Conservation (phyloP, 2,797 vertebrate genomes). For the Alectoris magna region DNA sequence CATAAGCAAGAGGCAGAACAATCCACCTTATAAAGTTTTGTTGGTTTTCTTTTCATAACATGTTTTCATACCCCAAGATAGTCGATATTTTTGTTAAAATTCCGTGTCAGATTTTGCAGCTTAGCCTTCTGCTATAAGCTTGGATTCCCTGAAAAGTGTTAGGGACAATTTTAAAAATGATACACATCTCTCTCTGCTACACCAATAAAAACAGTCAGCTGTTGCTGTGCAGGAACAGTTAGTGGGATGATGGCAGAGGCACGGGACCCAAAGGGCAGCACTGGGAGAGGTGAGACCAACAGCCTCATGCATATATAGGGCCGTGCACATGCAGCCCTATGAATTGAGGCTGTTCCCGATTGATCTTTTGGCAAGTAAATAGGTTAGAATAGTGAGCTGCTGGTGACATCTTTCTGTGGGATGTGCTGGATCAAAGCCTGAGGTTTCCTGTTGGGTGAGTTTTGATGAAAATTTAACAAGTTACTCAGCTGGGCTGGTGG, state of each 20-base stretch:
- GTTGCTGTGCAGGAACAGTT: neutral
- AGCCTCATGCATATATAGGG: too few relatives aligned
- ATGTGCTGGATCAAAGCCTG: neutral
- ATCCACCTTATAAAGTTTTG: neutral
- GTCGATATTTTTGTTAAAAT: neutral
- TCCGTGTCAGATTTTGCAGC: neutral
- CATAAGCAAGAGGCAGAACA: neutral
- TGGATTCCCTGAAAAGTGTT: neutral
- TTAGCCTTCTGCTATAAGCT: neutral
- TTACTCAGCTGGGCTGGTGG: neutral
- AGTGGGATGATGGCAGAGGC: neutral
- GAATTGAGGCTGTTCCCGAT: neutral
- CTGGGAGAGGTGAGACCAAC: neutral
- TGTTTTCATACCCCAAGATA: neutral
- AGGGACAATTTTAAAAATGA: neutral
- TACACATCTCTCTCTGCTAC: neutral
- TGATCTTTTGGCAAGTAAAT: neutral
- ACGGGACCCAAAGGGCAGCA: neutral
- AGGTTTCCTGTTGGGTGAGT: neutral
- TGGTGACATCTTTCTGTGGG: neutral
- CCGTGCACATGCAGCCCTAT: neutral
- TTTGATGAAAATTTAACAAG: neutral
- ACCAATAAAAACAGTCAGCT: neutral
- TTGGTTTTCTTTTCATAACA: neutral
- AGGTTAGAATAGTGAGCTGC: neutral